Evolutionary conservation across 2,797 vertebrate species (phyloP), one percentile per base, ranked within the genome.

Genomic region (Paedocypris micromegethes): DNA sequence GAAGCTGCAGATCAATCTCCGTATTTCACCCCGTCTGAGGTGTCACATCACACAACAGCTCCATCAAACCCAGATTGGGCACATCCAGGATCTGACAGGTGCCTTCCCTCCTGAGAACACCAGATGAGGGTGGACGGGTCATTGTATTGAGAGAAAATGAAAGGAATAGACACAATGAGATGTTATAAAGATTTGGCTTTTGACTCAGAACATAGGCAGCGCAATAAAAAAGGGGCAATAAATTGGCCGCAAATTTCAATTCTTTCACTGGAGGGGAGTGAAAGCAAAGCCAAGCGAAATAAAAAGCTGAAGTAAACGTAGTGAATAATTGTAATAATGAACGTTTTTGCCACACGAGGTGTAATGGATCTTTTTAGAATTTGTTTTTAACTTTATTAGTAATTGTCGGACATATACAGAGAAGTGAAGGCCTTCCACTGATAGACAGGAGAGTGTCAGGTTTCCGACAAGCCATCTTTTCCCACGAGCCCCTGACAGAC

Each of bases 11-110:
- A 51, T 71, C 72, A 68, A 60, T 74, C 75, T 66, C 63, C 64
- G 40, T 61, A 66, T 73, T 56, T 66, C 63, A 47, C 45, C 49
- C 49, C 43, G 23, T 49, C 63, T 51, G 50, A 39, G 23, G 59
- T 61, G 73, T 75, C 73, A 78, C 70, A 69, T 57, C 70, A 64
- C 59, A 66, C 64, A 46, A 58, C 58, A 58, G 56, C 70, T 75
- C 73, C 67, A 59, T 72, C 70, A 68, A 51, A 49, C 62, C 59
- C 65, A 73, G 58, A 68, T 64, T 73, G 23, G 23, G 58, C 66
- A 68, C 66, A 44, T 60, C 39, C 58, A 63, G 58, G 66, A 57
- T 54, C 44, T 68, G 75, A 69, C 70, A 72, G 66, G 53, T 68
- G 9, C 51, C 62, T 46, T 9, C 61, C 66, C 60, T 45, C 62